phyloP scores from a whole-genome alignment of 2,797 vertebrate genomes.

The Chelon auratus region DNA sequence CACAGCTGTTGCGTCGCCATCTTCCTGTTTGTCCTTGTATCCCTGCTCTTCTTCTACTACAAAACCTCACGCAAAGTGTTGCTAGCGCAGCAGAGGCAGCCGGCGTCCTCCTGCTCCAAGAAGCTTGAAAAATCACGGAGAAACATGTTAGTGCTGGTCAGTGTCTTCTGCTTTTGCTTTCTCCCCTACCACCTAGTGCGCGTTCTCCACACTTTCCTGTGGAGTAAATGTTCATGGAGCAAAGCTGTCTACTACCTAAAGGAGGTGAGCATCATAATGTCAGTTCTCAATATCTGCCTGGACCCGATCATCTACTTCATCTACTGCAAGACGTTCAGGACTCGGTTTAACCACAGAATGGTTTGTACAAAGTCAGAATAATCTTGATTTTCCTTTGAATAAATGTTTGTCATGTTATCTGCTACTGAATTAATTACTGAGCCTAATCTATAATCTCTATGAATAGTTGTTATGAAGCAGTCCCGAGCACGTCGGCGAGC shows the following conservation, averaged over 20 bases:
- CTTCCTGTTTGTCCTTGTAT: constrained; percentile 58
- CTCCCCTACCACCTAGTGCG: constrained; percentile 71
- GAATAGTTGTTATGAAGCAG: too few species aligned
- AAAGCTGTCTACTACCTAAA: constrained; percentile 41
- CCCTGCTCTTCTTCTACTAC: constrained; percentile 64
- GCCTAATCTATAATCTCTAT: too few species aligned
- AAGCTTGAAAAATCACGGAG: constrained; percentile 56
- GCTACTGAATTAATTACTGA: too few species aligned
- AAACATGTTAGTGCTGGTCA: constrained; percentile 68
- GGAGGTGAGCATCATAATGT: constrained; percentile 56
- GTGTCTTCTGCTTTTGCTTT: constrained; percentile 74
- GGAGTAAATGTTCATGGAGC: neutral
- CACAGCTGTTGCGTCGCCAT: constrained; percentile 38
- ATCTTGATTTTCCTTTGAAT: neutral
- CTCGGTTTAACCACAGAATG: constrained; percentile 20
- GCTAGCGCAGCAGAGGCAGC: constrained; percentile 5
- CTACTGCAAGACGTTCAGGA: constrained; percentile 64
- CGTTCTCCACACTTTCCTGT: constrained; percentile 56
- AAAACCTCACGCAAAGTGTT: constrained; percentile 45
- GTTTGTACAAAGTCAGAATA: neutral
- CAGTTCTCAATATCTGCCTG: constrained; percentile 66
- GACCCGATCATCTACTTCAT: constrained; percentile 75
- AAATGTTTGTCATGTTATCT: neutral
- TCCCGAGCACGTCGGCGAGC: too few species aligned
- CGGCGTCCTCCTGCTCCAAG: constrained; percentile 7